A percentile compares a stretch with the other conserved stretches of the same genome.
phyloP scores from a whole-genome alignment of 2,888 invertebrate genomes.

The Aleiodes alternator region DNA sequence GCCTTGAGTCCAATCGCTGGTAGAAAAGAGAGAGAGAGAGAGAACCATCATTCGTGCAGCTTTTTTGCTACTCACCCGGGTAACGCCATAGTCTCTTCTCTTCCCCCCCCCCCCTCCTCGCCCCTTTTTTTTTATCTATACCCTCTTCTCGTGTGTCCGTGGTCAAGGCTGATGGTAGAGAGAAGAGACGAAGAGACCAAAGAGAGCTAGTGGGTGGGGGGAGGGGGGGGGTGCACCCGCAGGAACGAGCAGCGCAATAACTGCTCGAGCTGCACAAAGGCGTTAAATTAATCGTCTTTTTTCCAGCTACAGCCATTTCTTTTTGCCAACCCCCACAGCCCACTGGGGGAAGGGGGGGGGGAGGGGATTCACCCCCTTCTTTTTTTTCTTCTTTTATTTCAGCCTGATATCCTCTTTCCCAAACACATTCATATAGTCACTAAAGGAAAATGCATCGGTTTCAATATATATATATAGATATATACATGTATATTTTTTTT shows the following conservation, averaged over 20 bases:
- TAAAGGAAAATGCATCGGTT: too few species aligned
- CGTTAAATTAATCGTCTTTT: slow-evolving; percentile 19
- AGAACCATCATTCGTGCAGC: slow-evolving; percentile 1
- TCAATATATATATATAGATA: too few species aligned
- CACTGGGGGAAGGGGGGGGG: too few species aligned
- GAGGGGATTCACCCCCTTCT: neutral
- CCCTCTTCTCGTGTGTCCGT: slow-evolving; percentile 39
- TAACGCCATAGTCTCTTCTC: neutral
- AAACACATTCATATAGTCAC: too few species aligned
- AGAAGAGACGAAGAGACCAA: neutral
- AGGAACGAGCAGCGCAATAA: slow-evolving; percentile 21
- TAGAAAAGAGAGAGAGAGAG: neutral
- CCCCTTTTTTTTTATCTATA: slow-evolving; percentile 19
- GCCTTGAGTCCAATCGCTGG: slow-evolving; percentile 23
- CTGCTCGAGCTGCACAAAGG: slow-evolving; percentile 22
- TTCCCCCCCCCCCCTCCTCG: neutral
- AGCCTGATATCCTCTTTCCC: too few species aligned
- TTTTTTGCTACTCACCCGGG: slow-evolving; percentile 34
- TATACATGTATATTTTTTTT: too few species aligned
- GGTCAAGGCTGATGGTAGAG: slow-evolving; percentile 44
- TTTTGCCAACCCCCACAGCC: neutral
- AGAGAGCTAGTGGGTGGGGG: neutral
- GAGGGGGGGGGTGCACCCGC: neutral
- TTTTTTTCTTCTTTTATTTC: too few species aligned
- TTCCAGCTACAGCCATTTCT: neutral